phyloP scores from a whole-genome alignment of 2,113 vertebrate genomes.

The Coptodon rendalli region DNA sequence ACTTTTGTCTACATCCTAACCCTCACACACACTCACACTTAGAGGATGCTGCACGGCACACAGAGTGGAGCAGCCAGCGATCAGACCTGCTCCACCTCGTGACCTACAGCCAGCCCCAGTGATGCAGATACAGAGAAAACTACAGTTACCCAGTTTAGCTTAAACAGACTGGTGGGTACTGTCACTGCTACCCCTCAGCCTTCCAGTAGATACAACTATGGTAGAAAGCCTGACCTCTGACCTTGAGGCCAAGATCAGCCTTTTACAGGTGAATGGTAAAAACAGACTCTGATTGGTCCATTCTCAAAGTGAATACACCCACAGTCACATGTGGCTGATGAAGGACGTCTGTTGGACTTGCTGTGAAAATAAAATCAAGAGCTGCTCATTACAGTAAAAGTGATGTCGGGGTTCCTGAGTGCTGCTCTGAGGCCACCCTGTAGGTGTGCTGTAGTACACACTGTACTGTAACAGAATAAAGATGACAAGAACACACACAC shows the following conservation, averaged over 20 bases:
- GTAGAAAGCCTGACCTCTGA: neutral
- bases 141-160: rapidly evolving
- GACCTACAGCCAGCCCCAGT: rapidly evolving
- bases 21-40: neutral
- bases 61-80: neutral
- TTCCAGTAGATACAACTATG: neutral
- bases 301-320: neutral
- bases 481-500: neutral
- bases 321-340: neutral
- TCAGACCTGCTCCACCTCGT: neutral
- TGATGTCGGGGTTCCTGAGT: neutral
- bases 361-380: neutral
- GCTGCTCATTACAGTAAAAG: neutral
- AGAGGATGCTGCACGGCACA: neutral
- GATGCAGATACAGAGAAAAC: neutral
- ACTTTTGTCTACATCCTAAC: neutral
- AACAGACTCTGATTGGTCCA: neutral
- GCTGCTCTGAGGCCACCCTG: neutral
- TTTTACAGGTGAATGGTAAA: neutral
- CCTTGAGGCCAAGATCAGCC: neutral
- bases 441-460: neutral
- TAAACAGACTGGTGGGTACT: rapidly evolving
- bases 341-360: neutral
- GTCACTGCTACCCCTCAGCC: neutral
- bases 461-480: neutral